These are phyloP conservation scores for Podilymbus podiceps DNA, from an alignment of 2,113 vertebrate genomes.

Conservation along the genomic window DNA sequence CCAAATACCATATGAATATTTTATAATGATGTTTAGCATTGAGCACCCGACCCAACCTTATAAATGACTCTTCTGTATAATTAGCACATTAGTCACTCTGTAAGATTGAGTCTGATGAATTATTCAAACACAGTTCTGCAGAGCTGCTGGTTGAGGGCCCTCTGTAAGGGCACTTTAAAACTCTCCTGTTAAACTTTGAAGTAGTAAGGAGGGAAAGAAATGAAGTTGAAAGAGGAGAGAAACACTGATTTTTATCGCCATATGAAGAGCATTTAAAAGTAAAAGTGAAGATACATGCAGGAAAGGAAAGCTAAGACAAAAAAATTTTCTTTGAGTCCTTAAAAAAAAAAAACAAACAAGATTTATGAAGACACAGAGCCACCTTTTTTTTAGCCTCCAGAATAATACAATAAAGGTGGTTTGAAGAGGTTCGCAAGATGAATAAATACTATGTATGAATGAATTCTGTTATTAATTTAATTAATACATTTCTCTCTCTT, in stretches of 20 bases:
- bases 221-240: neutral
- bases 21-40: constrained; percentile 72
- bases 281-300: neutral
- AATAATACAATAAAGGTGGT: neutral
- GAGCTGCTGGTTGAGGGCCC: constrained; percentile 35
- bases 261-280: neutral
- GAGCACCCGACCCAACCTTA: constrained; percentile 69
- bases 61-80: constrained; percentile 76
- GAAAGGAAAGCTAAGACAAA: neutral
- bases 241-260: neutral
- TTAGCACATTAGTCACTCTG: constrained; percentile 78
- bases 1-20: constrained; percentile 73
- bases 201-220: constrained; percentile 12
- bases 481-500: neutral
- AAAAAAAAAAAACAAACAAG: neutral
- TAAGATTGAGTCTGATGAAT: constrained; percentile 76
- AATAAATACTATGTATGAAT: neutral
- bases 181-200: constrained; percentile 42
- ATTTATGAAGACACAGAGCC: neutral
- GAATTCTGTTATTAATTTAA: neutral
- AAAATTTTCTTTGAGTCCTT: neutral
- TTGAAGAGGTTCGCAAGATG: neutral
- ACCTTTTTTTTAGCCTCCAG: neutral
- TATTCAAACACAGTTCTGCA: constrained; percentile 71
- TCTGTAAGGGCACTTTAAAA: constrained; percentile 46